Conservation (phyloP, 2,797 vertebrate species). For the Perdix hodgsoniae region DNA sequence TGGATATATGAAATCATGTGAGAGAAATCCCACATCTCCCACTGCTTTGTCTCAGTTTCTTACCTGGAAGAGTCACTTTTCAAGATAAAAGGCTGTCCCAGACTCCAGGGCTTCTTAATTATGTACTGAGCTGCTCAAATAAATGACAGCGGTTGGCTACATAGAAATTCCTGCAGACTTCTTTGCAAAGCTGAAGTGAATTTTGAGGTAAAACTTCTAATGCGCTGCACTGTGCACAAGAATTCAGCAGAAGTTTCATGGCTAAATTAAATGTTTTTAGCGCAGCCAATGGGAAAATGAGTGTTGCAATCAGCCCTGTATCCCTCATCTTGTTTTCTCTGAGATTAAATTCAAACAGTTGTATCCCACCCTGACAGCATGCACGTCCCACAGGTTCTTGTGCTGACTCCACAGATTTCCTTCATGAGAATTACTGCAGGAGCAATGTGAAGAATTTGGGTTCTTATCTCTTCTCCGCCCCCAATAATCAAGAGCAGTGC, state of each 20-base stretch:
- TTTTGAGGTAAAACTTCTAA: conserved; percentile 29
- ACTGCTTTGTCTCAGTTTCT: not conserved
- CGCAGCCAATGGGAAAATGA: conserved; percentile 31
- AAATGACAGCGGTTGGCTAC: not conserved
- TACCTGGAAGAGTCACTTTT: conserved; percentile 35
- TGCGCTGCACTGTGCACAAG: not conserved
- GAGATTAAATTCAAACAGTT: conserved; percentile 28
- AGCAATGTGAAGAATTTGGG: conserved; percentile 17
- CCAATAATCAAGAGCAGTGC: not conserved
- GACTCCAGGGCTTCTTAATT: conserved; percentile 13
- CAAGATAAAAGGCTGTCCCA: conserved; percentile 15
- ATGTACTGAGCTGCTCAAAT: conserved; percentile 23
- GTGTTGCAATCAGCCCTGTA: conserved; percentile 9
- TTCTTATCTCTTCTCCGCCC: not conserved
- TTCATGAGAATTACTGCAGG: not conserved
- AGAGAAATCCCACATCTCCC: conserved; percentile 43
- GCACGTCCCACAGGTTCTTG: conserved; percentile 2
- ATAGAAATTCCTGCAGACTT: conserved; percentile 14
- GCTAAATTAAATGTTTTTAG: conserved; percentile 18
- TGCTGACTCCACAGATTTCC: not conserved
- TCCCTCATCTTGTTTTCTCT: not conserved
- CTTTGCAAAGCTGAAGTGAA: conserved; percentile 31
- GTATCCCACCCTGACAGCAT: not conserved
- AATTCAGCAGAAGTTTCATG: conserved; percentile 23
- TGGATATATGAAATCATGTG: conserved; percentile 49